Evolutionary conservation across 2,888 invertebrate genomes (phyloP).

Genomic region (Callyntrura guangdongensis): DNA sequence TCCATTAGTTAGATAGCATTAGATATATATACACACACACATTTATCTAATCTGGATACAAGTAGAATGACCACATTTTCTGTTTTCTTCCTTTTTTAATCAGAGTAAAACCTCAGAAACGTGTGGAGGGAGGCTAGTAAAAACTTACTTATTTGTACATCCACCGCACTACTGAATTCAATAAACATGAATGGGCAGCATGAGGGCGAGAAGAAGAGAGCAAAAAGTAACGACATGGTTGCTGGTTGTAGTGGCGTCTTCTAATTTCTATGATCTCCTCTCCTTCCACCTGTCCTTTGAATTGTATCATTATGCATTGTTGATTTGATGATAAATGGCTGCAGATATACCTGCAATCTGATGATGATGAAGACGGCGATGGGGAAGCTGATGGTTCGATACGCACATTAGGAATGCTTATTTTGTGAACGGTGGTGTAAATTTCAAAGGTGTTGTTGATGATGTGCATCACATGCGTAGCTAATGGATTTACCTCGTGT

Average conservation of each 20-base stretch:
- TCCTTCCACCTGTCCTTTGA: slow-evolving; percentile 41
- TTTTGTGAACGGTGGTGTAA: slow-evolving; percentile 48
- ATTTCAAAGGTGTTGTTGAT: slow-evolving; percentile 54
- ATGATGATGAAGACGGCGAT: neutral
- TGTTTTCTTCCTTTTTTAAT: slow-evolving; percentile 56
- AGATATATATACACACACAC: neutral
- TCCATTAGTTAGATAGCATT: slow-evolving; percentile 57
- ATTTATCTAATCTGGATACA: slow-evolving; percentile 48
- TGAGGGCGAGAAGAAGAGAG: slow-evolving; percentile 1
- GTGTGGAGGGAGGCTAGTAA: slow-evolving; percentile 4
- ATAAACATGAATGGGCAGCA: neutral
- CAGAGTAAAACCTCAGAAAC: neutral
- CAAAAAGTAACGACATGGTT: neutral
- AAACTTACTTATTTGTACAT: neutral
- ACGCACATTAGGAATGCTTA: slow-evolving; percentile 41
- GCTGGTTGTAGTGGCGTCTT: neutral
- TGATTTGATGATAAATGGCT: slow-evolving; percentile 50
- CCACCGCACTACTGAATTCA: neutral
- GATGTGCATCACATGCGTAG: slow-evolving; percentile 42
- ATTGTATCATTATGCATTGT: slow-evolving; percentile 34
- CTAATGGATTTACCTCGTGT: slow-evolving; percentile 66
- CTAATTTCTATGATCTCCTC: slow-evolving; percentile 7
- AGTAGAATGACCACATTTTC: slow-evolving; percentile 54
- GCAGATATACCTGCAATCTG: slow-evolving; percentile 26
- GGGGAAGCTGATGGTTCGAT: neutral